A percentile compares a stretch with the other conserved stretches of the same genome.
Conservation (phyloP, 1,140 invertebrate species). For the Hyles vespertilio region DNA sequence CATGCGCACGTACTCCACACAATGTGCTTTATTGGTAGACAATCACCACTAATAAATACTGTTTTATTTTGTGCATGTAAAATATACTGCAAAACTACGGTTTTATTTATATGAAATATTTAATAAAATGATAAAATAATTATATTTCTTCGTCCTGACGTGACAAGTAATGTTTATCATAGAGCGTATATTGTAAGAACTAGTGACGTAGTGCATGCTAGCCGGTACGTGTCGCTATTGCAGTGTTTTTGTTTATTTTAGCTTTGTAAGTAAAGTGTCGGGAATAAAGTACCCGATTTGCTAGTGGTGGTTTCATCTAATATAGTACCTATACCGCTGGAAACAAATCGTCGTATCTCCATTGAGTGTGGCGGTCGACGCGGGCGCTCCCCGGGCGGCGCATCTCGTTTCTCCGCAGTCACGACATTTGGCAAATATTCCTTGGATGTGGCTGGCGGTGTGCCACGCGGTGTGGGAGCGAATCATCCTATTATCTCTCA, state of each 20-base stretch:
- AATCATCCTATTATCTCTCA: slow-evolving; percentile 69
- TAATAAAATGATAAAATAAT: no score
- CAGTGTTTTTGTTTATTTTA: slow-evolving; percentile 18
- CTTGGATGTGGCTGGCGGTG: slow-evolving; percentile 51
- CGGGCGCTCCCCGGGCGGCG: slow-evolving; percentile 57
- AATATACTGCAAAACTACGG: no score
- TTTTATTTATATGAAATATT: no score
- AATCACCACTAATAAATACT: no score
- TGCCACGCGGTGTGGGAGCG: slow-evolving; percentile 64
- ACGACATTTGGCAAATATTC: slow-evolving; percentile 74
- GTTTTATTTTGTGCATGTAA: no score
- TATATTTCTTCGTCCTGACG: no score
- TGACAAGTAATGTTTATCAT: no score
- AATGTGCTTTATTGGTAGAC: no score
- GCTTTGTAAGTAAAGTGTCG: slow-evolving; percentile 16
- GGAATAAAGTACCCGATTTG: slow-evolving; percentile 29
- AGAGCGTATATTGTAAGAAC: no score
- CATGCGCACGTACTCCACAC: no score
- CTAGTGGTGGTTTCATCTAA: slow-evolving; percentile 40
- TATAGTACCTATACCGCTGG: slow-evolving; percentile 59
- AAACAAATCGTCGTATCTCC: slow-evolving; percentile 60
- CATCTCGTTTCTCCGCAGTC: slow-evolving; percentile 71
- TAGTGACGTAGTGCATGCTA: no score
- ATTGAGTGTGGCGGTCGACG: slow-evolving; percentile 48
- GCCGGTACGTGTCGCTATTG: neutral